A percentile compares a stretch with the other conserved stretches of the same genome.
Conservation (phyloP, 1,140 invertebrate species). For the Trachymyrmex cornetzi region DNA sequence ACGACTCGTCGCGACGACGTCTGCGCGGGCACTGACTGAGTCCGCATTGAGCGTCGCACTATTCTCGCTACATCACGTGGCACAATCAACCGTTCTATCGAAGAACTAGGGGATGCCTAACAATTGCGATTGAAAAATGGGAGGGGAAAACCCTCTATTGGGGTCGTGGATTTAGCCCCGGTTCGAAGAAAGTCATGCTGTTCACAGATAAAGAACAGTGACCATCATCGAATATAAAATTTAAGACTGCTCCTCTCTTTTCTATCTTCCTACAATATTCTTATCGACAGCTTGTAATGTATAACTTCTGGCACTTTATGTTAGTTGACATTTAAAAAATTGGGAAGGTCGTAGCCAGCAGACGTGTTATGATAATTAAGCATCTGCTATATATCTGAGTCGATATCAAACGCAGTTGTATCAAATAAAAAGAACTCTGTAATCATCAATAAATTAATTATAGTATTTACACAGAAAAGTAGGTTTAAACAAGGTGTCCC, state of each 20-base stretch:
- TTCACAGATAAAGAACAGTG: not conserved
- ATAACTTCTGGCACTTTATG: not conserved
- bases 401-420: not conserved
- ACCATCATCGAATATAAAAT: not conserved
- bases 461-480: not conserved
- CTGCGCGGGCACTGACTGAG: conserved; percentile 58
- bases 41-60: conserved; percentile 25
- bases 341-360: not conserved
- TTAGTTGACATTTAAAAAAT: not conserved
- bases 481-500: not conserved
- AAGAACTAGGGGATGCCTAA: conserved; percentile 4
- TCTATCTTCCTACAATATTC: not conserved
- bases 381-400: not conserved
- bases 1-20: conserved; percentile 19
- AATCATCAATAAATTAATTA: conserved; percentile 10
- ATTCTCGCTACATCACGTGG: conserved; percentile 18
- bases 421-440: not conserved
- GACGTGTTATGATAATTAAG: not conserved
- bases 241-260: not conserved
- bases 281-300: not conserved
- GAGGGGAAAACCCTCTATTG: not conserved
- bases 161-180: too few species aligned
- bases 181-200: not conserved
- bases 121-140: not conserved
- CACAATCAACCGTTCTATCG: not conserved